Conservation (phyloP, 2,113 vertebrate species). For the Corydoras sp. region DNA sequence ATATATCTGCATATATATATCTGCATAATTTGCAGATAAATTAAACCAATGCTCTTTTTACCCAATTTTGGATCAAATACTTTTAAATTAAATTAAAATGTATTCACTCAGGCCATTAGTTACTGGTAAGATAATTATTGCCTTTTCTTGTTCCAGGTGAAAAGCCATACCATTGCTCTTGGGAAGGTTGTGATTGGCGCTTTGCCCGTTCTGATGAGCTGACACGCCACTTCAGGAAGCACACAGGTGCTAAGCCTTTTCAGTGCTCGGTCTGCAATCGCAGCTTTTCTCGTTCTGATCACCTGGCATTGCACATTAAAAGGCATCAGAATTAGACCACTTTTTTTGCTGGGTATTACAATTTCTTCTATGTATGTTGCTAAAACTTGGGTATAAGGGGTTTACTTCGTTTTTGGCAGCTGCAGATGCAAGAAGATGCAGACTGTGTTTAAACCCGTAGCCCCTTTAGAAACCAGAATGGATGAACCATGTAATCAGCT, state of each 20-base stretch:
- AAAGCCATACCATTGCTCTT: constrained; percentile 93
- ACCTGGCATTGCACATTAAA: constrained; percentile 98
- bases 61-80: too few relatives aligned
- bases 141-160: constrained; percentile 72
- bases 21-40: too few relatives aligned
- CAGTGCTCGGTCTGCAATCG: constrained; percentile 89
- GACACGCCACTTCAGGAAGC: constrained; percentile 95
- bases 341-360: background rate
- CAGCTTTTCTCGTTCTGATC: constrained; percentile 93
- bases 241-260: constrained; percentile 96
- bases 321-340: constrained; percentile 82
- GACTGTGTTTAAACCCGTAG: constrained; percentile 24
- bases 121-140: constrained; percentile 2
- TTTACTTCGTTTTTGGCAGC: constrained; percentile 36
- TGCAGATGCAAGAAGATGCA: constrained; percentile 22
- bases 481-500: too few relatives aligned
- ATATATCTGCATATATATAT: too few relatives aligned
- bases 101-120: background rate
- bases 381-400: constrained; percentile 30
- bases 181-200: constrained; percentile 96
- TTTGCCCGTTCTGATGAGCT: constrained; percentile 94
- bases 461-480: background rate
- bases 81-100: too few relatives aligned
- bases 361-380: constrained; percentile 9
- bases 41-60: too few relatives aligned